Conservation (phyloP, 2,888 invertebrate species). For the Mythimna loreyi region DNA sequence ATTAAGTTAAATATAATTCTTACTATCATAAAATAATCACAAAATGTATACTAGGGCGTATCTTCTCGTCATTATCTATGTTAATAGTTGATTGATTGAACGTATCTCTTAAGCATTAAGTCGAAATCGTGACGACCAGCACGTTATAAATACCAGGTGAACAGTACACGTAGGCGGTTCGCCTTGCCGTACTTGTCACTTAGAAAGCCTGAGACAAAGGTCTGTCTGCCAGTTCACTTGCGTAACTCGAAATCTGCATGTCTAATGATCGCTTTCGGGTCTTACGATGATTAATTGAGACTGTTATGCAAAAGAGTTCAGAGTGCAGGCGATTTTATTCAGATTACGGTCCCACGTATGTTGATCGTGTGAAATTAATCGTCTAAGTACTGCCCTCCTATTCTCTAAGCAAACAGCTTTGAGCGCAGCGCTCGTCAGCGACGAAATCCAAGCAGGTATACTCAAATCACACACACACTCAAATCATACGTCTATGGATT, state of each 20-base stretch:
- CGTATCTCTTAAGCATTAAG: constrained; percentile 43
- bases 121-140: constrained; percentile 51
- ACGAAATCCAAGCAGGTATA: too few relatives aligned
- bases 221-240: constrained; percentile 58
- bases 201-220: constrained; percentile 69
- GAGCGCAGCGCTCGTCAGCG: too few relatives aligned
- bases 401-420: too few relatives aligned
- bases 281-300: constrained; percentile 54
- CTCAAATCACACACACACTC: too few relatives aligned
- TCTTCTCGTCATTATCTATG: constrained; percentile 19
- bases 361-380: constrained; percentile 15
- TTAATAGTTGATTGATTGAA: constrained; percentile 42
- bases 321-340: constrained; percentile 53
- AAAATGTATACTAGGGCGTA: neutral
- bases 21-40: constrained; percentile 8
- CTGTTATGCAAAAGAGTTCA: constrained; percentile 60
- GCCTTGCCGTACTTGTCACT: constrained; percentile 68
- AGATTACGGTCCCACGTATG: constrained; percentile 27
- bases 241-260: constrained; percentile 59
- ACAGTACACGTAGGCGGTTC: constrained; percentile 62
- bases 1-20: neutral
- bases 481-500: too few relatives aligned
- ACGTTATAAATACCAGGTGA: constrained; percentile 58
- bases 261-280: constrained; percentile 57
- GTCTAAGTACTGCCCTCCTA: neutral